Percentiles rank a stretch among this genome's conserved stretches.
These are phyloP conservation scores for Microplitis manilae DNA, from an alignment of 2,888 invertebrate species.

Conservation along the genomic window DNA sequence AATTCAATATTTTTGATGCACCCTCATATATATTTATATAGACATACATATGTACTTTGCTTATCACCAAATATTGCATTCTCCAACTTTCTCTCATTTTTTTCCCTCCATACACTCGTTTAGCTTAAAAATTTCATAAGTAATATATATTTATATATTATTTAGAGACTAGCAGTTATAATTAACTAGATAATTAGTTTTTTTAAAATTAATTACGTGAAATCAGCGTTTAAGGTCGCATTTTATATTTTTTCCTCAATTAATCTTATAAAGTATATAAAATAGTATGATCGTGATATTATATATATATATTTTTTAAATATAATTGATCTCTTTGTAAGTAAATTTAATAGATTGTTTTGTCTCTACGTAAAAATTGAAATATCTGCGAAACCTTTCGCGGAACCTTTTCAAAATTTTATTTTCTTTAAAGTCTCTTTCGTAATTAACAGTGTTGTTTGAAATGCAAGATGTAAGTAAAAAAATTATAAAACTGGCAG, in stretches of 20 bases:
- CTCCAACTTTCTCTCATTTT: constrained; percentile 10
- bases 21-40: neutral
- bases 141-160: constrained; percentile 47
- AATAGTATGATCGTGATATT: constrained; percentile 58
- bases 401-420: neutral
- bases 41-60: neutral
- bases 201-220: constrained; percentile 53
- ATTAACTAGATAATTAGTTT: constrained; percentile 56
- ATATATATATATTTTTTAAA: constrained; percentile 26
- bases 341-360: constrained; percentile 25
- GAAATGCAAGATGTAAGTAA: too few relatives aligned
- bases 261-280: constrained; percentile 60
- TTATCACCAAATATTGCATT: constrained; percentile 14
- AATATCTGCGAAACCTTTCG: neutral
- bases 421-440: neutral
- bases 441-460: too few relatives aligned
- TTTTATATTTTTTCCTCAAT: constrained; percentile 42
- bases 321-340: constrained; percentile 38
- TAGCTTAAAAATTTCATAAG: constrained; percentile 31
- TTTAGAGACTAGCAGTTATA: constrained; percentile 65
- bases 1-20: too few relatives aligned
- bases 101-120: constrained; percentile 5
- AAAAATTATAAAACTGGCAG: too few relatives aligned
- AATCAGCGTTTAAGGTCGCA: constrained; percentile 48
- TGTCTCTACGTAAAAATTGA: neutral